Conservation (phyloP, 2,113 vertebrate genomes). For the Chloroceryle aenea region DNA sequence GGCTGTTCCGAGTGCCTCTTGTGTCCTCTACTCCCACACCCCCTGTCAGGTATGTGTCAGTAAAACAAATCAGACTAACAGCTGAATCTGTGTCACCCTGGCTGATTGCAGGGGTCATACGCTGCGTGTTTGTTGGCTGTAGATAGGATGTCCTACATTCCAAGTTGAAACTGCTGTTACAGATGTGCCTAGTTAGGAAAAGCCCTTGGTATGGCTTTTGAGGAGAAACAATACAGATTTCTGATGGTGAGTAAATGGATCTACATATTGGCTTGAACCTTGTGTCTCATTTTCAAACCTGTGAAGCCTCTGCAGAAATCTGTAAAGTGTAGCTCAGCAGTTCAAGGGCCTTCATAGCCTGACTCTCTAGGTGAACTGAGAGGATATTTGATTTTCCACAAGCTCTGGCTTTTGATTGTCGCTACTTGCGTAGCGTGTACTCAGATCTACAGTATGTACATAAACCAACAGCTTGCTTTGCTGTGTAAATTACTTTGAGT, state of each 20-base stretch:
- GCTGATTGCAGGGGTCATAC: constrained; percentile 15
- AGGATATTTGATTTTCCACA: not conserved
- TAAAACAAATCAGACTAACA: not conserved
- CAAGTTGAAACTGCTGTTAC: not conserved
- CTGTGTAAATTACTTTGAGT: not conserved
- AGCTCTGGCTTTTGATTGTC: not conserved
- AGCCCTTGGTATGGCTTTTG: not conserved
- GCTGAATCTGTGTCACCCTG: constrained; percentile 25
- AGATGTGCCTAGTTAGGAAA: not conserved
- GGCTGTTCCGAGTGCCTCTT: not conserved
- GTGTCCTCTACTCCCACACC: not conserved
- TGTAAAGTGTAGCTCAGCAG: not conserved
- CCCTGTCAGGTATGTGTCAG: constrained; percentile 23
- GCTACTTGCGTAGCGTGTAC: not conserved
- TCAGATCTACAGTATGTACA: not conserved
- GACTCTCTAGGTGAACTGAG: not conserved
- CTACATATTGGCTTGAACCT: not conserved
- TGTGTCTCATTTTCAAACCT: not conserved
- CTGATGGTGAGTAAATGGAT: not conserved
- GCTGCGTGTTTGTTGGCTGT: not conserved
- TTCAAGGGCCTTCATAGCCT: not conserved
- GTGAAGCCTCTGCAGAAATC: not conserved
- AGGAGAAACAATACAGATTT: not conserved
- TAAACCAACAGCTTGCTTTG: not conserved
- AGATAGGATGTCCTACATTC: not conserved